Evolutionary conservation across 1,140 invertebrate species (phyloP).

Genomic region (Anastrepha ludens): DNA sequence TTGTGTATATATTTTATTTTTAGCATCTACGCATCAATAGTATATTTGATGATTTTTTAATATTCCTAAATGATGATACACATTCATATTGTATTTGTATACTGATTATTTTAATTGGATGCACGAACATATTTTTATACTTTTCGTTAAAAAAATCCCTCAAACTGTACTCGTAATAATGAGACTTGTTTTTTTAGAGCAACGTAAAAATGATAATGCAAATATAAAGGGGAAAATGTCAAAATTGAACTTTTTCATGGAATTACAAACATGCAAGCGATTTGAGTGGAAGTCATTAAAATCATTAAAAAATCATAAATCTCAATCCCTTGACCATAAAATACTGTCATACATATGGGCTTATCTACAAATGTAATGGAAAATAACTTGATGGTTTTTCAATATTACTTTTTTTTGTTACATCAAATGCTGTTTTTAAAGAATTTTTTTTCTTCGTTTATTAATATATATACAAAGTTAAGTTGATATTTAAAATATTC

Average conservation of each 20-base stretch:
- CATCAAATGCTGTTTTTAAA: background rate
- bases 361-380: background rate
- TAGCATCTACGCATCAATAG: background rate
- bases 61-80: background rate
- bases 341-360: background rate
- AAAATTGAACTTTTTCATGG: background rate
- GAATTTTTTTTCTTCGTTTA: background rate
- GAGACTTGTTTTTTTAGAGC: background rate
- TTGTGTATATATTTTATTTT: background rate
- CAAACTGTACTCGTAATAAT: no score
- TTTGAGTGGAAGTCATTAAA: background rate
- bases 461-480: background rate
- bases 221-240: background rate
- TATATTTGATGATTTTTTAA: slow-evolving; percentile 23
- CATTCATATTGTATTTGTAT: background rate
- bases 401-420: background rate
- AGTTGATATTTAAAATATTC: background rate
- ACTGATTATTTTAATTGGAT: slow-evolving; percentile 35
- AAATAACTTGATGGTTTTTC: background rate
- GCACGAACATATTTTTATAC: background rate
- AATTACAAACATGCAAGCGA: background rate
- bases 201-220: background rate
- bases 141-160: background rate
- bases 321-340: background rate
- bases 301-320: slow-evolving; percentile 21